Base-by-base conservation (phyloP, 2,888 invertebrate genomes). In the Auanema freiburgensis region DNA sequence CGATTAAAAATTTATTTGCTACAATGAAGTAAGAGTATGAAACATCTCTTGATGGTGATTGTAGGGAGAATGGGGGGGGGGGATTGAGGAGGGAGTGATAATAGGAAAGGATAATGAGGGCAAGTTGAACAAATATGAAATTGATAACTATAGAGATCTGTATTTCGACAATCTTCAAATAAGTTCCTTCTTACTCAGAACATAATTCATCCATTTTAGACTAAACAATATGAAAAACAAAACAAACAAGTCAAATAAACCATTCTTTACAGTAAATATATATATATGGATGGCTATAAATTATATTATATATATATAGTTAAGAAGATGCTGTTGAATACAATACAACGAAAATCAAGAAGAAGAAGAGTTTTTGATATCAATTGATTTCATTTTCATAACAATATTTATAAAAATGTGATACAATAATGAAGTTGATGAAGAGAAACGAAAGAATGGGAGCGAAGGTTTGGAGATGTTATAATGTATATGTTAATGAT, bases 231-330 rank as follows among this genome's bases (percentile, higher is more conserved):
- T 33, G 16, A 46, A 46, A 46, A 46, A 18, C 21, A 46, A 46
- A 46, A 46, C 3, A 46, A 46, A 51, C n/a, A 14, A 51, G 25
- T 51, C 51, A 16, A 51, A 51, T n/a, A n/a, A 23, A 21, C 18
- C 5, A n/a, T 21, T 40, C 16, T 33, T 52, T 52, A 52, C 24
- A 51, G 16, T 23, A 2, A 51, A 51, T 24, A 11, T 24, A n/a
- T 12, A 51, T 16, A 51, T n/a, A n/a, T n/a, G 12, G 25, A 46
- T 46, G 21, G 21, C 16, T 3, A 46, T 46, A 16, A 21, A 18
- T 46, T 46, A 18, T 33, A 33, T 33, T 33, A 33, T 33, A 33
- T 33, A 33, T 33, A 33, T 33, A 33, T 33, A 33, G 33, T 3
- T 33, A 3, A 8, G 33, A 33, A 33, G 33, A 33, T 33, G 43